A percentile compares a stretch with the other conserved stretches of the same genome.
These are phyloP conservation scores for Rhinatrema bivittatum DNA, from an alignment of 2,797 vertebrate species.

Conservation along the genomic window DNA sequence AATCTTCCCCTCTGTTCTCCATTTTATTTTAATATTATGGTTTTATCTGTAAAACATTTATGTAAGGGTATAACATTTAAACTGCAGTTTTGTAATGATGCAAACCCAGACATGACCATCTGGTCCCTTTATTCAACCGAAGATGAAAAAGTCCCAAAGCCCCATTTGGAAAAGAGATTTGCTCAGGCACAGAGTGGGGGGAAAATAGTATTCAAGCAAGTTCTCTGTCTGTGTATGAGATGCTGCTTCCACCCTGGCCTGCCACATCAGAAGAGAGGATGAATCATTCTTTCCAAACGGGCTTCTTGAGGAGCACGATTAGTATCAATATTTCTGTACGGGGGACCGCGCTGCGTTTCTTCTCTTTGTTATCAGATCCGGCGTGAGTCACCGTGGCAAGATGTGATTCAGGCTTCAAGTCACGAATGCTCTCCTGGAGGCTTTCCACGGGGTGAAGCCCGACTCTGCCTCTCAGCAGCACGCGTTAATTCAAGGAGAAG, in stretches of 20 bases:
- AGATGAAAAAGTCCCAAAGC: too few relatives aligned
- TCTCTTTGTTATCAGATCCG: constrained; percentile 28
- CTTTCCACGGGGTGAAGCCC: constrained; percentile 2
- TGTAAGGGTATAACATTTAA: too few relatives aligned
- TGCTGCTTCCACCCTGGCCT: too few relatives aligned
- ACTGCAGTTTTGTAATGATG: too few relatives aligned
- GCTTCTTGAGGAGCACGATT: constrained; percentile 30
- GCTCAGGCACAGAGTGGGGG: neutral
- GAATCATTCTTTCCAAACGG: constrained; percentile 27
- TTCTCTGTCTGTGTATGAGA: constrained; percentile 4
- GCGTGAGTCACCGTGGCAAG: constrained; percentile 17
- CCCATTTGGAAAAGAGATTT: neutral
- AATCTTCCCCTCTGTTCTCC: too few relatives aligned
- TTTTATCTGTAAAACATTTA: too few relatives aligned
- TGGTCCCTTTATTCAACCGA: too few relatives aligned
- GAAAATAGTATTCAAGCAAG: constrained; percentile 13
- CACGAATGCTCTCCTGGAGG: constrained; percentile 9
- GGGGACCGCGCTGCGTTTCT: constrained; percentile 20
- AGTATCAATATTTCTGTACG: constrained; percentile 24
- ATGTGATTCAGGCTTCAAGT: constrained; percentile 18
- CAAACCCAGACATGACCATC: too few relatives aligned
- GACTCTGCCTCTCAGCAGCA: too few relatives aligned
- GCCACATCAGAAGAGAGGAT: constrained; percentile 25
- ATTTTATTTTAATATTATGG: too few relatives aligned
- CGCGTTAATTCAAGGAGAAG: too few relatives aligned